phyloP scores from a whole-genome alignment of 1,140 invertebrate genomes.

The Nymphalis io region DNA sequence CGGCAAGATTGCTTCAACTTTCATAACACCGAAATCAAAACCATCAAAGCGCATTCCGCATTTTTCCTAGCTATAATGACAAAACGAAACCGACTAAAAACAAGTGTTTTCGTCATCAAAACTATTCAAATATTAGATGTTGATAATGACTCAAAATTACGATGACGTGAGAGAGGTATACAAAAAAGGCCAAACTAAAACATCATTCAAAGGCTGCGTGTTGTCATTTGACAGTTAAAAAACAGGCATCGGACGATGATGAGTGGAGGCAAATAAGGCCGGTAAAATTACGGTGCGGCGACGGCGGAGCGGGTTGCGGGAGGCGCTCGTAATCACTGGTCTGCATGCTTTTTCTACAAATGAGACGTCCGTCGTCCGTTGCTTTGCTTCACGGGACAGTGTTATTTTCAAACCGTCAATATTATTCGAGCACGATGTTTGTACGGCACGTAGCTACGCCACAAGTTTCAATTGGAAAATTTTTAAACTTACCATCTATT shows the following conservation, averaged over 20 bases:
- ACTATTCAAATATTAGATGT: conserved; percentile 1
- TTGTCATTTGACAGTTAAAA: conserved; percentile 51
- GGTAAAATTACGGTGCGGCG: conserved; percentile 44
- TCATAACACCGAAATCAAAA: not conserved
- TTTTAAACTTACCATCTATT: conserved; percentile 14
- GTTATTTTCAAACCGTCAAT: conserved; percentile 32
- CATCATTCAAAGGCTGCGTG: conserved; percentile 44
- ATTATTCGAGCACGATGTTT: conserved; percentile 18
- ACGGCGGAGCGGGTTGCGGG: conserved; percentile 11
- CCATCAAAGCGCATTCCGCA: not conserved
- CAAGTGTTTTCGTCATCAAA: conserved; percentile 15
- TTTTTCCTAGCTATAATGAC: not conserved
- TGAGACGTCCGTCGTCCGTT: conserved; percentile 60
- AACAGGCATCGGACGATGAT: conserved; percentile 44
- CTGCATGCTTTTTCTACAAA: conserved; percentile 57
- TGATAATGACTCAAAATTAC: conserved; percentile 11
- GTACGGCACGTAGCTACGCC: not conserved
- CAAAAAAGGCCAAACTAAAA: conserved; percentile 39
- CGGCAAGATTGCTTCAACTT: not conserved
- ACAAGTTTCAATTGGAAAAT: conserved; percentile 6
- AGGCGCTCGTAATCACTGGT: conserved; percentile 54
- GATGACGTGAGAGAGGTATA: conserved; percentile 17
- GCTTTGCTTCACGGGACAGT: conserved; percentile 25
- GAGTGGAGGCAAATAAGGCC: conserved; percentile 48
- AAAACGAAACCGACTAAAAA: conserved; percentile 3